Evolutionary conservation across 1,140 invertebrate species (phyloP).

Genomic region (Drosophila tani): DNA sequence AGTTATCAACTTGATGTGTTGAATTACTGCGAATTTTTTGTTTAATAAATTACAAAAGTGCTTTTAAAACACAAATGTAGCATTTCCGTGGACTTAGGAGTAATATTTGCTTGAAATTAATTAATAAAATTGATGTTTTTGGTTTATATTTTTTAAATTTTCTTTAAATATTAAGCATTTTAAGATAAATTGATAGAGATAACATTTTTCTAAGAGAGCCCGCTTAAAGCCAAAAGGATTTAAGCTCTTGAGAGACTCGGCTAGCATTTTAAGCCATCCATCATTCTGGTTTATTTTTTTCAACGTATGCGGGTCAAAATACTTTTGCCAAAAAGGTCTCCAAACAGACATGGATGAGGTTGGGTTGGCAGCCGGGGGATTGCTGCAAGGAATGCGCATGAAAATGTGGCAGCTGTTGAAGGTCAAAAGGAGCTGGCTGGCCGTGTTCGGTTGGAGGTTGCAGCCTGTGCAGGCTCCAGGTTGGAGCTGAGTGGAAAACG

Average conservation of each 20-base stretch:
- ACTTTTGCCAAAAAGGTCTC: slow-evolving; percentile 54
- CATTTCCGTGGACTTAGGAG: too few relatives aligned
- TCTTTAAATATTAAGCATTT: too few relatives aligned
- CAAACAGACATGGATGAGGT: slow-evolving; percentile 10
- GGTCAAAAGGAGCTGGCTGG: slow-evolving; percentile 56
- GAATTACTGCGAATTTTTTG: too few relatives aligned
- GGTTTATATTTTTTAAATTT: too few relatives aligned
- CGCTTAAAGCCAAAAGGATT: slow-evolving; percentile 21
- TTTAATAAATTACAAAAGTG: too few relatives aligned
- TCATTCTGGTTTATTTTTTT: slow-evolving; percentile 36
- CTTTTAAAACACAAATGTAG: too few relatives aligned
- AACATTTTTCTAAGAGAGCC: neutral
- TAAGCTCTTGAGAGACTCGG: slow-evolving; percentile 1
- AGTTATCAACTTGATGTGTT: too few relatives aligned
- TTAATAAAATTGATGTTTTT: neutral
- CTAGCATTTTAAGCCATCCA: slow-evolving; percentile 52
- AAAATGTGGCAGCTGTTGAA: slow-evolving; percentile 78
- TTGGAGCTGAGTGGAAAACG: slow-evolving; percentile 15
- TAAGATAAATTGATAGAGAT: too few relatives aligned
- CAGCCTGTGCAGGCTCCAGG: neutral
- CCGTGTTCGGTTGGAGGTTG: neutral
- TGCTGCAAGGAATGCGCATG: slow-evolving; percentile 48
- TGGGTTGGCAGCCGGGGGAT: neutral
- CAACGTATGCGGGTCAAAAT: slow-evolving; percentile 70
- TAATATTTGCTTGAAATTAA: too few relatives aligned